Percentiles rank a stretch among this genome's conserved stretches.
These are phyloP conservation scores for Zhuqinia jingwanae DNA, from an alignment of 2,888 invertebrate species.

Conservation along the genomic window DNA sequence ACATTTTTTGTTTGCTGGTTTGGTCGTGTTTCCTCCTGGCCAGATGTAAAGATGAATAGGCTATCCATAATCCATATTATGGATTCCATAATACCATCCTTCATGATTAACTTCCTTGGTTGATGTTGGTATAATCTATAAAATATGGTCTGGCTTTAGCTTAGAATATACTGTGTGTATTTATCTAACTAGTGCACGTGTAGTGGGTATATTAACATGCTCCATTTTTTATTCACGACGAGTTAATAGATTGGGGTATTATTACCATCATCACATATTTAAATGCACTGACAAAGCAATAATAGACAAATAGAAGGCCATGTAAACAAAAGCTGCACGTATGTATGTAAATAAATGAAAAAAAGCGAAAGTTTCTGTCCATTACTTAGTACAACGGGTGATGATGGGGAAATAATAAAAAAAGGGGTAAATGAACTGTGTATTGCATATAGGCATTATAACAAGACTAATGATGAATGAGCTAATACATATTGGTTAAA, in stretches of 20 bases:
- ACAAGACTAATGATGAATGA: too few species aligned
- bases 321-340: neutral
- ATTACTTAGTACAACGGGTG: neutral
- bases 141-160: too few species aligned
- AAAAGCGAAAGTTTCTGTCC: neutral
- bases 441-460: neutral
- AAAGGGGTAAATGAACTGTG: slow-evolving; percentile 26
- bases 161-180: neutral
- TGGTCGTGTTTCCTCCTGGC: neutral
- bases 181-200: slow-evolving; percentile 5
- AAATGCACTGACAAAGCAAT: neutral
- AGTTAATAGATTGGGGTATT: slow-evolving; percentile 10
- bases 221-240: slow-evolving; percentile 35
- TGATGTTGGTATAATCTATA: too few species aligned
- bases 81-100: too few species aligned
- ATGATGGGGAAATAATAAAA: neutral
- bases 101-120: too few species aligned
- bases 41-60: neutral
- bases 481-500: neutral
- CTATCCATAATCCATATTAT: too few species aligned
- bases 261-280: neutral
- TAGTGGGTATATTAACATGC: slow-evolving; percentile 1
- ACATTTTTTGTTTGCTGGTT: neutral
- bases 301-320: too few species aligned
- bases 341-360: neutral